Evolutionary conservation across 2,888 invertebrate species (phyloP).

Genomic region (Rotaria socialis): DNA sequence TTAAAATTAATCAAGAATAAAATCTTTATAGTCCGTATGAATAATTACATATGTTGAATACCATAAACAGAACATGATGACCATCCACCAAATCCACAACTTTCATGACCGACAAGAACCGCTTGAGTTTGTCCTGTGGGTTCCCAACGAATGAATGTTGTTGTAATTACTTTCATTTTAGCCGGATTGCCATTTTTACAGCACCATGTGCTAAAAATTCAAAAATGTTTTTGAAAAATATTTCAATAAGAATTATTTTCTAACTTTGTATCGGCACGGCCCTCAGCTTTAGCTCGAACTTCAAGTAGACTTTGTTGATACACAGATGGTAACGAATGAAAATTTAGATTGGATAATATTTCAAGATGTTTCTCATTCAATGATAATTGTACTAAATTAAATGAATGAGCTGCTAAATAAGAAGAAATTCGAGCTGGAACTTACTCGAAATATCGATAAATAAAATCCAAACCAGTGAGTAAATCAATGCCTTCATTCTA

Average conservation of each 20-base stretch:
- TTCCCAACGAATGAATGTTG: conserved; percentile 46
- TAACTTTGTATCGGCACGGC: neutral
- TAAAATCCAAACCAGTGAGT: neutral
- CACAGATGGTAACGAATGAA: neutral
- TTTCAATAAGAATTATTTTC: neutral
- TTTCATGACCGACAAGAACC: neutral
- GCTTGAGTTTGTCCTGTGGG: conserved; percentile 46
- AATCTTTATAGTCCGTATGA: no score
- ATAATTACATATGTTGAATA: conserved; percentile 46
- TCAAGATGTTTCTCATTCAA: neutral
- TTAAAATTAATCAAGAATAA: no score
- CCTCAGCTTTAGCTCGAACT: neutral
- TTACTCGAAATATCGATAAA: neutral
- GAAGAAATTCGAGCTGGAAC: neutral
- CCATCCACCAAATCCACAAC: conserved; percentile 47
- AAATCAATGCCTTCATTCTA: neutral
- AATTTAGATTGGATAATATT: neutral
- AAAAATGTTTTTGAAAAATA: neutral
- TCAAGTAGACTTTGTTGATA: conserved; percentile 16
- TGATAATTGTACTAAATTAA: neutral
- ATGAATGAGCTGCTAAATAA: neutral
- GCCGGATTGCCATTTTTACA: conserved; percentile 48
- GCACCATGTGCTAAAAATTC: conserved; percentile 47
- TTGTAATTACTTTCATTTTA: conserved; percentile 43
- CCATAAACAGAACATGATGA: conserved; percentile 46